phyloP scores from a whole-genome alignment of 1,140 invertebrate genomes.

The Delia radicum region DNA sequence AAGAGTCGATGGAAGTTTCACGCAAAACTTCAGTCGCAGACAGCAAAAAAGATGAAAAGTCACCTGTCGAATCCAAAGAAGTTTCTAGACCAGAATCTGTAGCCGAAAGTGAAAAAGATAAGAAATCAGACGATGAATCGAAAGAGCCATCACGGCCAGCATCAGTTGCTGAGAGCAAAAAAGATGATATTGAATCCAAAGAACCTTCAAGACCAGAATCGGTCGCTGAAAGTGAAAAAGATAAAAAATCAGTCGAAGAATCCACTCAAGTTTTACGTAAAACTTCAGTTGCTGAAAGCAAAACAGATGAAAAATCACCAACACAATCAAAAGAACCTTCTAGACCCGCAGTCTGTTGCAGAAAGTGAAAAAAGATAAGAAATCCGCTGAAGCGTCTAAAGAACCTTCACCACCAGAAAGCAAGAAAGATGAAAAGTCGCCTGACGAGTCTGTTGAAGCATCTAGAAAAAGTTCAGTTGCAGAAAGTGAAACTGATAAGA shows the following conservation, averaged over 20 bases:
- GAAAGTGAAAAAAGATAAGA: slow-evolving; percentile 28
- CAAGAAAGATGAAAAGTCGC: slow-evolving; percentile 27
- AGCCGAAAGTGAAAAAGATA: slow-evolving; percentile 13
- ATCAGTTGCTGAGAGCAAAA: slow-evolving; percentile 21
- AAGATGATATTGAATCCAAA: slow-evolving; percentile 19
- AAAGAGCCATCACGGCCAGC: slow-evolving; percentile 31
- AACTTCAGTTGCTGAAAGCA: slow-evolving; percentile 32
- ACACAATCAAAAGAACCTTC: slow-evolving; percentile 29
- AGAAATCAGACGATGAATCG: slow-evolving; percentile 4
- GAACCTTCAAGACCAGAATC: slow-evolving; percentile 30
- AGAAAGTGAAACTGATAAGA: slow-evolving; percentile 27
- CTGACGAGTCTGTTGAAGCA: not conserved
- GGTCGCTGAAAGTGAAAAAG: slow-evolving; percentile 31
- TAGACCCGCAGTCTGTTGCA: slow-evolving; percentile 32
- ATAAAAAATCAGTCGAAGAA: slow-evolving; percentile 22
- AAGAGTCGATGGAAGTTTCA: slow-evolving; percentile 26
- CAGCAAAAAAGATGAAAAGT: slow-evolving; percentile 33
- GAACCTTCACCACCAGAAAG: slow-evolving; percentile 29
- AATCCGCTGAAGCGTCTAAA: slow-evolving; percentile 25
- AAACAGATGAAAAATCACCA: slow-evolving; percentile 21
- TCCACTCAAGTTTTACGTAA: slow-evolving; percentile 31
- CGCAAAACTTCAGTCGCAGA: slow-evolving; percentile 14
- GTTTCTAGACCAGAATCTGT: slow-evolving; percentile 30
- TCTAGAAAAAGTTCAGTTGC: slow-evolving; percentile 26
- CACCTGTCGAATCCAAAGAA: slow-evolving; percentile 26